These are phyloP conservation scores for Mythimna albipuncta DNA, from an alignment of 2,888 invertebrate species.

Conservation along the genomic window DNA sequence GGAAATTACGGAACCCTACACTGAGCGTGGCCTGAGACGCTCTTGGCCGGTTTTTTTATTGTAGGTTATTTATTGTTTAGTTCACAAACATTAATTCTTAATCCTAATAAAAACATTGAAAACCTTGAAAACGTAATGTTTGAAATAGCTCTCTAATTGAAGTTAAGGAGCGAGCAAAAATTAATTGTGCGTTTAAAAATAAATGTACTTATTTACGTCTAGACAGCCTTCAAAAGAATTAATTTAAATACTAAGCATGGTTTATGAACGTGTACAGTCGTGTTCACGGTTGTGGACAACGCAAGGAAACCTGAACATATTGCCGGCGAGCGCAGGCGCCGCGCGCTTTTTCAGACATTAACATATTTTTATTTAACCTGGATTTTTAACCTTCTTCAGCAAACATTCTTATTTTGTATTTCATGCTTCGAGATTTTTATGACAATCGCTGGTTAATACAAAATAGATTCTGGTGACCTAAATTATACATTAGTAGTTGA, in stretches of 20 bases:
- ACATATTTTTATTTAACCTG: slow-evolving; percentile 16
- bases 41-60: no score
- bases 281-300: neutral
- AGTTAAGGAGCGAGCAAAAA: slow-evolving; percentile 17
- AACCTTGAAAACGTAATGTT: slow-evolving; percentile 11
- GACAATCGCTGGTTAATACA: neutral
- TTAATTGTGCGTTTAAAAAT: slow-evolving; percentile 13
- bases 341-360: slow-evolving; percentile 18
- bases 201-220: slow-evolving; percentile 23
- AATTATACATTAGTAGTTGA: neutral
- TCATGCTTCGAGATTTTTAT: neutral
- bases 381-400: slow-evolving; percentile 8
- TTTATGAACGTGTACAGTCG: slow-evolving; percentile 14
- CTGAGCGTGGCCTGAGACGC: no score
- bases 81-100: neutral
- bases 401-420: neutral
- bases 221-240: slow-evolving; percentile 38
- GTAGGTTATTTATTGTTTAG: neutral
- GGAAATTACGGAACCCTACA: no score
- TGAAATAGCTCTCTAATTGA: slow-evolving; percentile 9
- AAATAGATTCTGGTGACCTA: neutral
- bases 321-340: neutral
- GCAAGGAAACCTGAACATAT: slow-evolving; percentile 11
- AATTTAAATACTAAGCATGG: slow-evolving; percentile 24
- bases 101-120: neutral